Evolutionary conservation across 2,113 vertebrate species (phyloP).

Genomic region (Mus pahari): DNA sequence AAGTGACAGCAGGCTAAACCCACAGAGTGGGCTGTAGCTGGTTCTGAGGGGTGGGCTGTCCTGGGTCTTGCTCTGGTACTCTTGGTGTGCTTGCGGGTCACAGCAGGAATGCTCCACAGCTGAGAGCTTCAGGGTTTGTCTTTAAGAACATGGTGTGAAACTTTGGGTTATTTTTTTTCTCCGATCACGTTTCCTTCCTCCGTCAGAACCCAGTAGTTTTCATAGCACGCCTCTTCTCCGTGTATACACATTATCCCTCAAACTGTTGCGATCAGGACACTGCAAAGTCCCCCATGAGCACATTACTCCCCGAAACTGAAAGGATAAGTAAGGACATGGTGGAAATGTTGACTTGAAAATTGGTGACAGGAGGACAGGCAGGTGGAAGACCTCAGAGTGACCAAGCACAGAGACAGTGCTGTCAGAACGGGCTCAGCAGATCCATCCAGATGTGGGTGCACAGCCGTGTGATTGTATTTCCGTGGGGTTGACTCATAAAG

Average conservation of each 20-base stretch:
- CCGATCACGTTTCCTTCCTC: background rate
- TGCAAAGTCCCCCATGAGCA: background rate
- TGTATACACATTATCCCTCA: background rate
- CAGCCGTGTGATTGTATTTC: background rate
- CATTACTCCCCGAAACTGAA: background rate
- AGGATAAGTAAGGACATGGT: background rate
- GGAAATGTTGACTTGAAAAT: conserved; percentile 2
- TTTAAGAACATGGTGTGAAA: conserved; percentile 48
- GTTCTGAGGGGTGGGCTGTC: background rate
- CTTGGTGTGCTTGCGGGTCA: background rate
- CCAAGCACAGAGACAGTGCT: background rate
- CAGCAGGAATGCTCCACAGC: background rate
- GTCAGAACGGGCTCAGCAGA: background rate
- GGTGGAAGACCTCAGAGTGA: background rate
- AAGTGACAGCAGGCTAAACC: conserved; percentile 2
- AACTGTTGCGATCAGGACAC: background rate
- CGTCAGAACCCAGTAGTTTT: background rate
- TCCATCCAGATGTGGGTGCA: background rate
- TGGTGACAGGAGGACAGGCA: background rate
- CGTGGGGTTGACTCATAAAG: background rate
- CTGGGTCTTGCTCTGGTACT: too few species aligned
- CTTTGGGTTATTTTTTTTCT: background rate
- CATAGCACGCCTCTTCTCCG: background rate
- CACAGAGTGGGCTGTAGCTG: background rate
- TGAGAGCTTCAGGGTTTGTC: conserved; percentile 28